These are phyloP conservation scores for Listronotus bonariensis DNA, from an alignment of 1,140 invertebrate species.

Conservation along the genomic window DNA sequence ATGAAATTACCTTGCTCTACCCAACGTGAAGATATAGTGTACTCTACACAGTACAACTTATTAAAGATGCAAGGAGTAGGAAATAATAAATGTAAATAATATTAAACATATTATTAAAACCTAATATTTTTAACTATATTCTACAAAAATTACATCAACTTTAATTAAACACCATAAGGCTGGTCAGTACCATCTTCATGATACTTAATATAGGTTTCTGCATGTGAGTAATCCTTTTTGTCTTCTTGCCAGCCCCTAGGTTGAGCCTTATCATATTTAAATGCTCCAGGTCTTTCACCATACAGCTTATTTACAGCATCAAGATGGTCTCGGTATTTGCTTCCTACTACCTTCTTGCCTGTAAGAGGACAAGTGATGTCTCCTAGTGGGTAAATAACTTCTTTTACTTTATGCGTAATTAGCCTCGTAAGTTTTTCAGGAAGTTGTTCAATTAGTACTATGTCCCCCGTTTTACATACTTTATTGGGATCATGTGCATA, in stretches of 20 bases:
- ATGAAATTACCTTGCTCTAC: no score
- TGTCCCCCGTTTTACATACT: conserved; percentile 78
- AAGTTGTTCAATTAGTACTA: conserved; percentile 76
- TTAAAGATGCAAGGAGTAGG: not conserved
- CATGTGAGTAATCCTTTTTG: conserved; percentile 78
- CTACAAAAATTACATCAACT: not conserved
- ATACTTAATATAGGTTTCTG: conserved; percentile 74
- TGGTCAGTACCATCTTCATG: conserved; percentile 71
- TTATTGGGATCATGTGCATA: conserved; percentile 79
- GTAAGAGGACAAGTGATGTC: conserved; percentile 83
- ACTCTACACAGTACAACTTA: no score
- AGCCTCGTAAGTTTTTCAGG: conserved; percentile 72
- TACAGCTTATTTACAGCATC: conserved; percentile 69
- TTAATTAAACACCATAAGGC: conserved; percentile 50
- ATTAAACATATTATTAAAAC: not conserved
- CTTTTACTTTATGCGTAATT: conserved; percentile 78
- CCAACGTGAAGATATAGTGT: no score
- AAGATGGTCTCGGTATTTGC: conserved; percentile 75
- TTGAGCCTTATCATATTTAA: conserved; percentile 78
- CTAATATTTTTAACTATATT: not conserved
- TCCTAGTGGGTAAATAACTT: conserved; percentile 79
- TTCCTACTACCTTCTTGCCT: conserved; percentile 74
- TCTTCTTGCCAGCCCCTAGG: conserved; percentile 79
- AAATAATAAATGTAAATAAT: not conserved
- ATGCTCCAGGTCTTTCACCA: conserved; percentile 69